Evolutionary conservation across 2,888 invertebrate genomes (phyloP), one percentile per base, ranked within the genome.

Genomic region (Diarsia mendica): DNA sequence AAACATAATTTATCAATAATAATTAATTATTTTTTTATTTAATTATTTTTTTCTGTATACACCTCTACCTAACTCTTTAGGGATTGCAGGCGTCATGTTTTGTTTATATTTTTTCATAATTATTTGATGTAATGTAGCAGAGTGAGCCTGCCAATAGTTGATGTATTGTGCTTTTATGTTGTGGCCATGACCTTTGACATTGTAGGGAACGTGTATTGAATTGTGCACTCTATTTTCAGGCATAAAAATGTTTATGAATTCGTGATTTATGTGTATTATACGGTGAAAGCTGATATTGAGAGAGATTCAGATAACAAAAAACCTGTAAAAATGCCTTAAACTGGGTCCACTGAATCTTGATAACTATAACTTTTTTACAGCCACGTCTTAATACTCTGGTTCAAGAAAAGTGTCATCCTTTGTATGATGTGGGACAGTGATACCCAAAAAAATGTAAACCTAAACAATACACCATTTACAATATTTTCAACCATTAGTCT

Each of bases 111-210:
- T 28, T 53, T 23, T 44, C 11, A 49, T 60, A 67, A 71, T 64
- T 49, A 65, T 51, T 82, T 67, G 23, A 60, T 58, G 49, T 69
- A 66, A n/a, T 65, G 51, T 58, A 11, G 8, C 23, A 18, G 53
- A 70, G 53, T 70, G 55, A 48, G 55, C 6, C 66, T 78, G 81
- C 73, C 67, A 53, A 28, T 67, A 0, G 46, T 18, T 72, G 77
- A 82, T 67, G 69, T 77, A 77, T 72, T 67, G 58, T 53, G 61
- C 63, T 81, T 67, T 72, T 77, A 77, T 77, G 13, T n/a, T 60
- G 39, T 60, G 49, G 13, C 69, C 48, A 9, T 60, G 23, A 79
- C 71, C 48, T 20, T 61, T 71, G 58, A 11, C 10, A 60, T 10
- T 28, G 10, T 20, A 44, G 8, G 1, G 15, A n/a, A 51, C 58